A percentile compares a stretch with the other conserved stretches of the same genome.
Evolutionary conservation across 2,113 vertebrate genomes (phyloP).

Genomic region (Onychostoma macrolepis): DNA sequence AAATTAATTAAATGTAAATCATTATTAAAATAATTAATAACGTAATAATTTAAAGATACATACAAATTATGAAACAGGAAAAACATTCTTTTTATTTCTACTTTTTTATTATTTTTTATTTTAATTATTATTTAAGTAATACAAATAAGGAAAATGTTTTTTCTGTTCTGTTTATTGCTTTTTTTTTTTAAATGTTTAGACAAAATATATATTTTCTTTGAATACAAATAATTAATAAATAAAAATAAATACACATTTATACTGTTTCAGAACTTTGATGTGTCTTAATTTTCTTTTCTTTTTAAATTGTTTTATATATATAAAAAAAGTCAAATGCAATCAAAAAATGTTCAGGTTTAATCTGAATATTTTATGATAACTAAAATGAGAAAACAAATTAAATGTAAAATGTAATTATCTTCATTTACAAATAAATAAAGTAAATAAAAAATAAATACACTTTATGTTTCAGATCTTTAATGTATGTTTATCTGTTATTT

Average conservation of each 20-base stretch:
- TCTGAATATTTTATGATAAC: no score
- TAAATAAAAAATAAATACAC: neutral
- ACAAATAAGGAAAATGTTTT: neutral
- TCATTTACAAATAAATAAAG: neutral
- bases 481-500: neutral
- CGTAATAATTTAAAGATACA: neutral
- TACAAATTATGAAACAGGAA: neutral
- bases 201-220: neutral
- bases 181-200: neutral
- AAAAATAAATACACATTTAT: no score
- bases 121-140: neutral
- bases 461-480: no score
- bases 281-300: no score
- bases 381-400: no score
- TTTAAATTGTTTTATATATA: no score
- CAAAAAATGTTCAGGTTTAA: no score
- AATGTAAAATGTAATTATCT: no score
- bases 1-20: neutral
- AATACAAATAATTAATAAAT: neutral
- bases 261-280: no score
- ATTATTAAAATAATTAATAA: neutral
- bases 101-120: neutral
- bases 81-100: neutral
- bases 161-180: neutral
- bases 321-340: no score